These are phyloP conservation scores for Odocoileus virginianus DNA, from an alignment of 2,113 vertebrate genomes.

Conservation along the genomic window DNA sequence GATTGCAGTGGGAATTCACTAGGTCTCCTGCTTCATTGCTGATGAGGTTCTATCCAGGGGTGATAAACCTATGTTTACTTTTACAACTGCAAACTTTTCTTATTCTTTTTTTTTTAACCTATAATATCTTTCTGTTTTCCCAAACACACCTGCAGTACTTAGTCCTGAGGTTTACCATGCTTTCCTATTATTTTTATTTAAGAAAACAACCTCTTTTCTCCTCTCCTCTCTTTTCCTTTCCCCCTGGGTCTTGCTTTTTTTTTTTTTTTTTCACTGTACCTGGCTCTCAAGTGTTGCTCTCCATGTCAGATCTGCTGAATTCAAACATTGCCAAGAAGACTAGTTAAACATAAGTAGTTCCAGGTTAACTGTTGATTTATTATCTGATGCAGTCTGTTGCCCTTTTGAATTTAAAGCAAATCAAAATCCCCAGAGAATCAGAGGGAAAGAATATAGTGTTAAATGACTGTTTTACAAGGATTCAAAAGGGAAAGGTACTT, in stretches of 20 bases:
- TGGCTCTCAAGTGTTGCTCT: conserved; percentile 41
- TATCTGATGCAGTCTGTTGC: conserved; percentile 56
- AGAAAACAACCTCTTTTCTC: conserved; percentile 12
- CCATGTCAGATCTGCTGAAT: conserved; percentile 37
- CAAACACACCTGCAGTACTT: background rate
- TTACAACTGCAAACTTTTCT: background rate
- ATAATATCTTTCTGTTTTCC: background rate
- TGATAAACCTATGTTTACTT: conserved; percentile 1
- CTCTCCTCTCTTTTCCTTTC: background rate
- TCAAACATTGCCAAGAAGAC: conserved; percentile 42
- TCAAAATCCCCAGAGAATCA: conserved; percentile 2
- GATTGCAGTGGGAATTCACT: background rate
- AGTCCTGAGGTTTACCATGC: conserved; percentile 22
- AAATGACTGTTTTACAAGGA: background rate
- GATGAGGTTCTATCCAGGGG: background rate
- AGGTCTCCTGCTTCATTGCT: background rate
- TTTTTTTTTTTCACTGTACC: conserved; percentile 50
- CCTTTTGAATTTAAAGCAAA: conserved; percentile 54
- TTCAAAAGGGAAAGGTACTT: background rate
- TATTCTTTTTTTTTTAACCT: background rate
- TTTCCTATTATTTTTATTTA: conserved; percentile 36
- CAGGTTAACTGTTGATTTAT: conserved; percentile 65
- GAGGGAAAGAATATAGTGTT: background rate
- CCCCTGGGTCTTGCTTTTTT: background rate
- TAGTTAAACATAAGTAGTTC: conserved; percentile 56